Conservation (phyloP, 2,797 vertebrate species). For the Lagocephalus sceleratus region DNA sequence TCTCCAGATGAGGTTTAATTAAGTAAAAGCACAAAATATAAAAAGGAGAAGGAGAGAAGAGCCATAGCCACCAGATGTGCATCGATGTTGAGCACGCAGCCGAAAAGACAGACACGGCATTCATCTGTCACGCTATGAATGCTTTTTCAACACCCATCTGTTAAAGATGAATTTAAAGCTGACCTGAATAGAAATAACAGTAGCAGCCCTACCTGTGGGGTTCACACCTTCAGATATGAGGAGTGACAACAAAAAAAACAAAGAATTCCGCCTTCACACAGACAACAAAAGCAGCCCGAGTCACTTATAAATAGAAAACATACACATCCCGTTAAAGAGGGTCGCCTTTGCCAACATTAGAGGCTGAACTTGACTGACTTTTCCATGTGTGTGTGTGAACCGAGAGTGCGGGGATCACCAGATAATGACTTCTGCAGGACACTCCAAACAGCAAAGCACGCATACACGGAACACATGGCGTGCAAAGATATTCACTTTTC, state of each 20-base stretch:
- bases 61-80: conserved; percentile 13
- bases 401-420: conserved; percentile 34
- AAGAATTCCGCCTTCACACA: conserved; percentile 47
- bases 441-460: conserved; percentile 29
- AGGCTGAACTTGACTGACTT: conserved; percentile 62
- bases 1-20: conserved; percentile 20
- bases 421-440: conserved; percentile 72
- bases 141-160: conserved; percentile 17
- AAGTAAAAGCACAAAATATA: not conserved
- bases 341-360: conserved; percentile 38
- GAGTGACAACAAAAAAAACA: conserved; percentile 35
- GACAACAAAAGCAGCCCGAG: conserved; percentile 47
- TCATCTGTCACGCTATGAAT: conserved; percentile 22
- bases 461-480: conserved; percentile 50
- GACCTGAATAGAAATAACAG: conserved; percentile 38
- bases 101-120: conserved; percentile 9
- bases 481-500: too few relatives aligned
- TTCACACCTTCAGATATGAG: conserved; percentile 41
- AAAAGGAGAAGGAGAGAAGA: not conserved
- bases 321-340: conserved; percentile 41
- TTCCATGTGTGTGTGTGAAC: conserved; percentile 49
- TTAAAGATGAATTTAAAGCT: conserved; percentile 25
- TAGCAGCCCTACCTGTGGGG: conserved; percentile 22
- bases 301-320: conserved; percentile 38
- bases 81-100: conserved; percentile 15